Percentiles rank a stretch among this genome's conserved stretches.
phyloP scores from a whole-genome alignment of 1,140 invertebrate genomes.

The Diorhabda carinulata region DNA sequence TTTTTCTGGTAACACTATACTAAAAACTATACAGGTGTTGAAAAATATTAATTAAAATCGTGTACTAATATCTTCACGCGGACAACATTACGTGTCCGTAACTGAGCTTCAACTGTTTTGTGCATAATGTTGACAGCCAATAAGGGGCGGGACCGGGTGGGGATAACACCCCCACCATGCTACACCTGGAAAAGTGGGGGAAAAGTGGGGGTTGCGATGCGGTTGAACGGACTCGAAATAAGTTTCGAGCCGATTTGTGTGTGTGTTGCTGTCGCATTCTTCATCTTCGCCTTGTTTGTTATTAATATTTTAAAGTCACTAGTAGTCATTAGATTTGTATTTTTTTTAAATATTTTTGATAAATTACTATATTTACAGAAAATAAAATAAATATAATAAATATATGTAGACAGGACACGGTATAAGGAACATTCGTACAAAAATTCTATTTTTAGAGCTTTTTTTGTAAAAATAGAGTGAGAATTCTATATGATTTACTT shows the following conservation, averaged over 20 bases:
- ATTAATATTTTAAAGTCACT: neutral
- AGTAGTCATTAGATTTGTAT: too few species aligned
- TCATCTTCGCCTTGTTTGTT: conserved; percentile 4
- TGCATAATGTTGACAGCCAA: conserved; percentile 45
- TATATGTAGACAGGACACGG: too few species aligned
- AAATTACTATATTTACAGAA: too few species aligned
- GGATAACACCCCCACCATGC: conserved; percentile 38
- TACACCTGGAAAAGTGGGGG: conserved; percentile 41
- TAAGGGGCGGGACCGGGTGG: conserved; percentile 44
- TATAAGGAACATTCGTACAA: too few species aligned
- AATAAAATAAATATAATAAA: too few species aligned
- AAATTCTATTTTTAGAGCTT: too few species aligned
- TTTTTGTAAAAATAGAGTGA: too few species aligned
- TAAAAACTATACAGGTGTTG: conserved; percentile 38
- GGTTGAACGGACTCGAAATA: conserved; percentile 45
- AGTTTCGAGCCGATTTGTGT: conserved; percentile 38
- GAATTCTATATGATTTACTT: too few species aligned
- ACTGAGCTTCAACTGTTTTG: conserved; percentile 45
- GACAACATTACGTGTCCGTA: conserved; percentile 44
- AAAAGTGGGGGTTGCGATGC: conserved; percentile 33
- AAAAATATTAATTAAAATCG: conserved; percentile 36
- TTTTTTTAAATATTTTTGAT: too few species aligned
- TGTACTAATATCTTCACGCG: conserved; percentile 37
- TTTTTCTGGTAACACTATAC: conserved; percentile 18
- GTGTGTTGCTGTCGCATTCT: conserved; percentile 28